Evolutionary conservation across 2,113 vertebrate genomes (phyloP).

Genomic region (Acrocephalus kingi): DNA sequence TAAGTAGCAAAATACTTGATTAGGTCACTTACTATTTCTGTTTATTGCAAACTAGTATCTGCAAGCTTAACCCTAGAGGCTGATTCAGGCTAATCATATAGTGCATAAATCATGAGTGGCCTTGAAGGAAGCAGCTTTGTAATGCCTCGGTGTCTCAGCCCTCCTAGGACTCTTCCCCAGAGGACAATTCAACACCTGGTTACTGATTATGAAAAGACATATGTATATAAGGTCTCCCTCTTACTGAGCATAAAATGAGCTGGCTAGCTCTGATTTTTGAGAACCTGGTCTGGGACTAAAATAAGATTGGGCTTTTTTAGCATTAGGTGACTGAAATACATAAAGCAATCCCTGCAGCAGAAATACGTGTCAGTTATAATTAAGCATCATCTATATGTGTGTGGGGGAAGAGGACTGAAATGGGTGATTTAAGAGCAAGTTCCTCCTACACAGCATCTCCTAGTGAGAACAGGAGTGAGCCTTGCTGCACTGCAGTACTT

Average conservation of each 20-base stretch:
- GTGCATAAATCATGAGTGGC: neutral
- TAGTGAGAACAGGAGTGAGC: neutral
- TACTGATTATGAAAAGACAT: neutral
- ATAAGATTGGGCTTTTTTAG: neutral
- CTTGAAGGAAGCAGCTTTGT: neutral
- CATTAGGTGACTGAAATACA: neutral
- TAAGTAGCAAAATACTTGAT: conserved; percentile 27
- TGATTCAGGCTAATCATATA: neutral
- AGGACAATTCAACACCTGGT: neutral
- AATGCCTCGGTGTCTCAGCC: neutral
- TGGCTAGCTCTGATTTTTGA: neutral
- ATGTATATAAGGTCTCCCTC: neutral
- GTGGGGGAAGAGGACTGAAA: neutral
- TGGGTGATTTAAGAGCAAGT: neutral
- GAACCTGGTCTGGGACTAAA: neutral
- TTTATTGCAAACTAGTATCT: neutral
- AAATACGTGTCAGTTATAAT: neutral
- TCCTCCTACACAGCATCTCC: conserved; percentile 7
- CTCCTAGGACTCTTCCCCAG: neutral
- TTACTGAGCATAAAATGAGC: neutral
- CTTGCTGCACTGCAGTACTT: conserved; percentile 24
- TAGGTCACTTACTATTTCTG: conserved; percentile 36
- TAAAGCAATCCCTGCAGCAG: neutral
- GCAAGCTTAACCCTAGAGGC: conserved; percentile 8
- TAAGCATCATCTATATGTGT: neutral